Percentiles rank a stretch among this genome's conserved stretches.
Conservation (phyloP, 2,888 invertebrate species). For the Cryptus viduatorius region DNA sequence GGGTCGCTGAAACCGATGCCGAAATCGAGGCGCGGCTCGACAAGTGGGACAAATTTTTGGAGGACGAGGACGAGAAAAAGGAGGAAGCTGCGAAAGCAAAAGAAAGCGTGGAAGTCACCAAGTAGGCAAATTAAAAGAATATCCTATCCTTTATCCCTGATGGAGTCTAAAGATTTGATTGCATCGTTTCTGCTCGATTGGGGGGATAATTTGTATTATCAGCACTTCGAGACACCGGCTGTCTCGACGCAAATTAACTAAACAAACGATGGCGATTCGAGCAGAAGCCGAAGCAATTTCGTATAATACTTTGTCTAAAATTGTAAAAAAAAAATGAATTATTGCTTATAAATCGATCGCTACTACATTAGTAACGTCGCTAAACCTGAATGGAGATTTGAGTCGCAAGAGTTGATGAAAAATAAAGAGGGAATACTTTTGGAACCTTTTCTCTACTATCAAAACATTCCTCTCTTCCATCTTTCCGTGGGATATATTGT, state of each 20-base stretch:
- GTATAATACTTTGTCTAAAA: not conserved
- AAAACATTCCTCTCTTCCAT: conserved; percentile 19
- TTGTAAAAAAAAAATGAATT: conserved; percentile 15
- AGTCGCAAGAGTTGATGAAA: not conserved
- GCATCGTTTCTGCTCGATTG: not conserved
- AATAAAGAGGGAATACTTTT: conserved; percentile 66
- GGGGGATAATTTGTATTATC: conserved; percentile 10
- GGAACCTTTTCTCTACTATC: conserved; percentile 9
- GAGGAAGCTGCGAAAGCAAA: conserved; percentile 65
- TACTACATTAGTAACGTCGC: conserved; percentile 71
- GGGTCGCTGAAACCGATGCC: conserved; percentile 95
- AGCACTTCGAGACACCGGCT: not conserved
- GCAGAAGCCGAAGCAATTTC: not conserved
- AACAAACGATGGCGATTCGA: not conserved
- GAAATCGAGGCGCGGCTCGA: conserved; percentile 92
- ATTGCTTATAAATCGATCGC: conserved; percentile 61
- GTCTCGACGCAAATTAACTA: conserved; percentile 1
- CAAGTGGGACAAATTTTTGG: conserved; percentile 95
- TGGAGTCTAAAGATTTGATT: conserved; percentile 15
- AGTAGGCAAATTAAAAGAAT: conserved; percentile 46
- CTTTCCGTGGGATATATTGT: not conserved
- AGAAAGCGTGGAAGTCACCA: conserved; percentile 35
- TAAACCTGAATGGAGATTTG: conserved; percentile 21
- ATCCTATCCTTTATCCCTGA: conserved; percentile 35
- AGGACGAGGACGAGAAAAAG: conserved; percentile 86